These are phyloP conservation scores for Acanthornis magna DNA, from an alignment of 2,797 vertebrate genomes.

Conservation along the genomic window DNA sequence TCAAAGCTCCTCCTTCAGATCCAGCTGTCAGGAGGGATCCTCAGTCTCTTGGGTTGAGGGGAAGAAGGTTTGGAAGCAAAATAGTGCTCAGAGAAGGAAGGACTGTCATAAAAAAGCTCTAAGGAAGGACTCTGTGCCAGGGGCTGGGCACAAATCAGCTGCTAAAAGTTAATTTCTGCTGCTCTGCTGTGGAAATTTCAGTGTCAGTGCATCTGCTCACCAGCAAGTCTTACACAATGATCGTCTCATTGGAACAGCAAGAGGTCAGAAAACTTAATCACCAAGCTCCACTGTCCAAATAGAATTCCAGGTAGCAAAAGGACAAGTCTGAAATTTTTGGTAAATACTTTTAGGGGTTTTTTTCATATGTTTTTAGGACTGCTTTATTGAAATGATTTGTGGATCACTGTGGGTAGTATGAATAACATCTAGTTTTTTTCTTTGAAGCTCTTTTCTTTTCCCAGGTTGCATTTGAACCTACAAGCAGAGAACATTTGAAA, in stretches of 20 bases:
- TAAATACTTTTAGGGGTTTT: neutral
- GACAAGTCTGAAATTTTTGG: neutral
- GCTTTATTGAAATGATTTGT: neutral
- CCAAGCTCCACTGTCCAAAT: neutral
- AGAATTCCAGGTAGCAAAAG: neutral
- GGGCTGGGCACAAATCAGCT: neutral
- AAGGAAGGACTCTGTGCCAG: neutral
- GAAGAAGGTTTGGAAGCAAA: neutral
- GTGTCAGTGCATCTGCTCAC: neutral
- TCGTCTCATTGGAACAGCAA: neutral
- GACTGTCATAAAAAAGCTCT: neutral
- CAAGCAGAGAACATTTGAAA: neutral
- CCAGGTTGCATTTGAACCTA: neutral
- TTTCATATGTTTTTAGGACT: neutral
- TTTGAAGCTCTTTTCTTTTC: neutral
- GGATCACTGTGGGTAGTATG: neutral
- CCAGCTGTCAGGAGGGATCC: neutral
- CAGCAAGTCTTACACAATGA: neutral
- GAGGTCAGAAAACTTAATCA: neutral
- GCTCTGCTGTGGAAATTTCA: neutral
- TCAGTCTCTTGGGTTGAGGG: fast-evolving
- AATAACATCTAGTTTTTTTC: neutral
- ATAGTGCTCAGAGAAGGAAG: neutral
- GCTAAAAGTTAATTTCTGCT: neutral
- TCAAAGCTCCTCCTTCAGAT: neutral